Percentiles rank a stretch among this genome's conserved stretches.
These are phyloP conservation scores for Watsonalla binaria DNA, from an alignment of 2,888 invertebrate species.

Conservation along the genomic window DNA sequence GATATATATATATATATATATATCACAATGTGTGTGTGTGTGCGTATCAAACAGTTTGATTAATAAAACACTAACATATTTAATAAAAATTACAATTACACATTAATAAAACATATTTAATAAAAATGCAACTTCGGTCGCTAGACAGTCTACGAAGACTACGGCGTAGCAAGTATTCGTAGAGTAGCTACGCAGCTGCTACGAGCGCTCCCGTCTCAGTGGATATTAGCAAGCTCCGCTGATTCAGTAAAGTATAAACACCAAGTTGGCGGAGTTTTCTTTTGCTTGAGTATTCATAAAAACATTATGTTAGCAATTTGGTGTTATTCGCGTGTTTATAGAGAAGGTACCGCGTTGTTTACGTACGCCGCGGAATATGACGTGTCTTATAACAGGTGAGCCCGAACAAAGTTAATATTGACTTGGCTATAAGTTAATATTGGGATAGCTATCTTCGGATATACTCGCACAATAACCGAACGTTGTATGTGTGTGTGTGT, in stretches of 20 bases:
- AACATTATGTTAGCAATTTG: not conserved
- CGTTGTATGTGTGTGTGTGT: not conserved
- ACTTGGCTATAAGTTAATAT: not conserved
- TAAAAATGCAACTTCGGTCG: too few relatives aligned
- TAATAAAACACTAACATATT: too few relatives aligned
- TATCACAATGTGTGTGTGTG: too few relatives aligned
- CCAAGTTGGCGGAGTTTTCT: not conserved
- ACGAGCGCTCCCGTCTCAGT: slow-evolving; percentile 1
- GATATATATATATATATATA: too few relatives aligned
- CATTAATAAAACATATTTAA: too few relatives aligned
- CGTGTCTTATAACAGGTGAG: not conserved
- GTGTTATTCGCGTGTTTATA: not conserved
- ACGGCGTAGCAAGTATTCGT: not conserved
- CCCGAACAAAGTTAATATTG: not conserved
- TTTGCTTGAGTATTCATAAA: not conserved
- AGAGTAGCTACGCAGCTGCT: slow-evolving; percentile 4
- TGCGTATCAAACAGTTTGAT: too few relatives aligned
- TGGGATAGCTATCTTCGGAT: not conserved
- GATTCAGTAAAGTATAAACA: not conserved
- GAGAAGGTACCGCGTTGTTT: not conserved
- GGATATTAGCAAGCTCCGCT: slow-evolving; percentile 1
- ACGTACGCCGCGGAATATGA: not conserved
- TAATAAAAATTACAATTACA: too few relatives aligned
- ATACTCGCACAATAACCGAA: not conserved
- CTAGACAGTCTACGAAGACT: not conserved